Conservation (phyloP, 1,140 invertebrate genomes). For the Camponotus pennsylvanicus region DNA sequence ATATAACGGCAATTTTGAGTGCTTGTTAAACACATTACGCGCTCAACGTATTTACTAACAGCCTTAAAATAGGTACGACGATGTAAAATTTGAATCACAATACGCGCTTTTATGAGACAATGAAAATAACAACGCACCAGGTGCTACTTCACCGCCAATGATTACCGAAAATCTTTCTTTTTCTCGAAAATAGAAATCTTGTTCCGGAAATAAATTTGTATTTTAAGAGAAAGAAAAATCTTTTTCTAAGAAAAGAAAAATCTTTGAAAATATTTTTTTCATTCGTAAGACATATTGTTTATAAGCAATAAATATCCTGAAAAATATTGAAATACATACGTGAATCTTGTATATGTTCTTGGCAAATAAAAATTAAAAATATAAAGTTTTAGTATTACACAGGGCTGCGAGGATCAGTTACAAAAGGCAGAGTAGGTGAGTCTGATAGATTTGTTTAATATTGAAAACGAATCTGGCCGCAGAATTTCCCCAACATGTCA, state of each 20-base stretch:
- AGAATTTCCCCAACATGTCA: too few relatives aligned
- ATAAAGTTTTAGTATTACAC: neutral
- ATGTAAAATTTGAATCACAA: conserved; percentile 67
- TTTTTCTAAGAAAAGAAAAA: neutral
- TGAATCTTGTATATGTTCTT: neutral
- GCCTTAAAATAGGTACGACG: conserved; percentile 50
- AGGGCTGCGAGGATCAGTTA: too few relatives aligned
- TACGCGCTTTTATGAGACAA: conserved; percentile 49
- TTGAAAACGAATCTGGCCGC: too few relatives aligned
- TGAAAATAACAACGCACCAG: conserved; percentile 70
- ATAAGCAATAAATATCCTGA: neutral
- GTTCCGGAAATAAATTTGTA: conserved; percentile 46
- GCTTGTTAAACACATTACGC: neutral
- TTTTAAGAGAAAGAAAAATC: too few relatives aligned
- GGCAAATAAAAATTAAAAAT: neutral
- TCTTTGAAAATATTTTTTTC: neutral
- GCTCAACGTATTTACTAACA: conserved; percentile 11
- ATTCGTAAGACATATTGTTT: neutral
- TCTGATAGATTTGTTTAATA: too few relatives aligned
- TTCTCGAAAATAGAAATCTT: conserved; percentile 59
- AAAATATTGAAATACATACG: neutral
- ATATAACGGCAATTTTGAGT: neutral
- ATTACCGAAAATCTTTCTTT: conserved; percentile 68
- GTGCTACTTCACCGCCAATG: conserved; percentile 63
- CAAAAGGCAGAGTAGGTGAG: too few relatives aligned